A percentile compares a stretch with the other conserved stretches of the same genome.
Conservation (phyloP, 2,797 vertebrate species). For the Anas bahamensis region DNA sequence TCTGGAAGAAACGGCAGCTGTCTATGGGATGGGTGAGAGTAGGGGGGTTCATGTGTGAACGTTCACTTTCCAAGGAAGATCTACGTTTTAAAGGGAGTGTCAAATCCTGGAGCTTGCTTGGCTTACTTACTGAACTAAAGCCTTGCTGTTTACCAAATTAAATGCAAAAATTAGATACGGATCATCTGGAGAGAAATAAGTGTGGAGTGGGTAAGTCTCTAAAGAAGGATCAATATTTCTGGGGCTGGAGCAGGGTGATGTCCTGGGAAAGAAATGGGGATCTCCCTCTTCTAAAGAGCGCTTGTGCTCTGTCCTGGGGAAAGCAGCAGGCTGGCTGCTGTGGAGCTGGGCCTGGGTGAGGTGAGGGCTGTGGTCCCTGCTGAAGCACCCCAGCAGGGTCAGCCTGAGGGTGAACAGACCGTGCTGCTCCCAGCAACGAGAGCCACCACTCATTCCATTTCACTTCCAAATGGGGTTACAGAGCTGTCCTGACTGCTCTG, state of each 20-base stretch:
- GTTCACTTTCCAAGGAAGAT: background rate
- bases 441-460: background rate
- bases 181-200: background rate
- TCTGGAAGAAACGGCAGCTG: background rate
- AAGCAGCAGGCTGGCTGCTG: background rate
- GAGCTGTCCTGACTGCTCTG: background rate
- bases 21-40: background rate
- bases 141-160: background rate
- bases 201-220: background rate
- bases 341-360: background rate
- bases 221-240: background rate
- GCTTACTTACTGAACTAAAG: no score
- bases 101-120: background rate
- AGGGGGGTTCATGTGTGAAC: no score
- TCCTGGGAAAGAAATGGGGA: background rate
- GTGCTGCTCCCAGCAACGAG: fast-evolving
- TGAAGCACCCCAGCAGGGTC: background rate
- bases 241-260: background rate
- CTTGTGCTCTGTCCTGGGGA: fast-evolving
- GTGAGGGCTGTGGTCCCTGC: background rate
- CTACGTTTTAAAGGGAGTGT: background rate
- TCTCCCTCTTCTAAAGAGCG: background rate
- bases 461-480: background rate
- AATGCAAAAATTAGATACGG: background rate
- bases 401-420: background rate